These are phyloP conservation scores for Eupithecia dodoneata DNA, from an alignment of 2,888 invertebrate genomes.

Conservation along the genomic window DNA sequence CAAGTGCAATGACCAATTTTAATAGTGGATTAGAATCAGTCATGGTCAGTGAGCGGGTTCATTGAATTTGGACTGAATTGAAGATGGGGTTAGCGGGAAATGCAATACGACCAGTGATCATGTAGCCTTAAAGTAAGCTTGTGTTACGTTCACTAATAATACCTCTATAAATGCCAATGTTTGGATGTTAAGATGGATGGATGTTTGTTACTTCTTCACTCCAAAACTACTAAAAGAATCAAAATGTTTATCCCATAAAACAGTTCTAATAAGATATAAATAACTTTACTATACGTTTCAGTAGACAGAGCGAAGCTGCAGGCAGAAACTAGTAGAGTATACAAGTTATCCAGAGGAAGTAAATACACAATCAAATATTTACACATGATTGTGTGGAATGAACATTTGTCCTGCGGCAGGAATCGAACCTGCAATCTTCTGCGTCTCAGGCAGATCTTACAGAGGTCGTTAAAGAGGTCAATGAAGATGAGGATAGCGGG, in stretches of 20 bases:
- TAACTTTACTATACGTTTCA: too few species aligned
- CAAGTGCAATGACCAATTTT: slow-evolving; percentile 48
- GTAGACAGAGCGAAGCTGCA: too few species aligned
- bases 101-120: not conserved
- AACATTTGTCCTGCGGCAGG: not conserved
- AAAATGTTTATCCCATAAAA: too few species aligned
- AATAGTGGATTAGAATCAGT: slow-evolving; percentile 44
- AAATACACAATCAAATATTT: not conserved
- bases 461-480: not conserved
- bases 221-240: too few species aligned
- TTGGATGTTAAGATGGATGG: too few species aligned
- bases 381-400: not conserved
- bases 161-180: too few species aligned
- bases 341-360: not conserved
- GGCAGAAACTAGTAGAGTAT: too few species aligned
- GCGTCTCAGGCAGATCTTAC: not conserved
- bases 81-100: slow-evolving; percentile 25
- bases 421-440: not conserved
- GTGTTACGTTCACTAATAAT: not conserved
- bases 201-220: too few species aligned
- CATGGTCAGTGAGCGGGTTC: slow-evolving; percentile 41
- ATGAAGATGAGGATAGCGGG: slow-evolving; percentile 24
- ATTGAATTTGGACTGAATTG: slow-evolving; percentile 34
- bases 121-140: not conserved
- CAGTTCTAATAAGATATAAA: too few species aligned